phyloP scores from a whole-genome alignment of 2,113 vertebrate genomes.

The Aegotheles bennettii region DNA sequence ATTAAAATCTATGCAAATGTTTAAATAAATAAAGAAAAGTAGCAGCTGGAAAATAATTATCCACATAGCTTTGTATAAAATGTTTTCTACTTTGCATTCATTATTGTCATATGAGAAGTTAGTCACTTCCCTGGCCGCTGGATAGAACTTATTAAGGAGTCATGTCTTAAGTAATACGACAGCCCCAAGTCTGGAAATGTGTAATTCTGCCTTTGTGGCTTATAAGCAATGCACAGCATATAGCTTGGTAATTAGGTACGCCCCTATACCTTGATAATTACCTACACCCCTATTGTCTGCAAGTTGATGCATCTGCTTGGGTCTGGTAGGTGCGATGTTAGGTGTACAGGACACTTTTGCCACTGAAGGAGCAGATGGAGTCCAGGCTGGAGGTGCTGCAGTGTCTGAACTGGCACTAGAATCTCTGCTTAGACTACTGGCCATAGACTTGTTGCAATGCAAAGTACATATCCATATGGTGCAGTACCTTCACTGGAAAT shows the following conservation, averaged over 20 bases:
- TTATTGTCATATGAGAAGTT: background rate
- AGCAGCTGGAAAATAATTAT: background rate
- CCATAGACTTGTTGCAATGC: background rate
- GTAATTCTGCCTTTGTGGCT: background rate
- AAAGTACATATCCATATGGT: accelerated
- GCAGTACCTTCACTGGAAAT: background rate
- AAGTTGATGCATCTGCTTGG: background rate
- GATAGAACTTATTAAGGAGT: background rate
- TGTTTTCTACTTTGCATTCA: background rate
- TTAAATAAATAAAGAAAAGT: background rate
- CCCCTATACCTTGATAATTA: background rate
- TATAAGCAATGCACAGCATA: background rate
- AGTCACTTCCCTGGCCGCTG: background rate
- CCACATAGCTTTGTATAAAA: accelerated
- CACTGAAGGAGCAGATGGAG: background rate
- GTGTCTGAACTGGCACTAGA: no score
- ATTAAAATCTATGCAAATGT: background rate
- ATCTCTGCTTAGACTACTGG: no score
- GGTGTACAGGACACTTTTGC: background rate
- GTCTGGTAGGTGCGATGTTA: background rate
- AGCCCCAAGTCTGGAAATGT: background rate
- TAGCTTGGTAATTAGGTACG: background rate
- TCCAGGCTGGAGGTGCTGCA: no score
- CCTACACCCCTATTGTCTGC: no score
- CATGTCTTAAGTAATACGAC: accelerated